These are phyloP conservation scores for Tetragonula carbonaria DNA, from an alignment of 2,888 invertebrate genomes.

Conservation along the genomic window DNA sequence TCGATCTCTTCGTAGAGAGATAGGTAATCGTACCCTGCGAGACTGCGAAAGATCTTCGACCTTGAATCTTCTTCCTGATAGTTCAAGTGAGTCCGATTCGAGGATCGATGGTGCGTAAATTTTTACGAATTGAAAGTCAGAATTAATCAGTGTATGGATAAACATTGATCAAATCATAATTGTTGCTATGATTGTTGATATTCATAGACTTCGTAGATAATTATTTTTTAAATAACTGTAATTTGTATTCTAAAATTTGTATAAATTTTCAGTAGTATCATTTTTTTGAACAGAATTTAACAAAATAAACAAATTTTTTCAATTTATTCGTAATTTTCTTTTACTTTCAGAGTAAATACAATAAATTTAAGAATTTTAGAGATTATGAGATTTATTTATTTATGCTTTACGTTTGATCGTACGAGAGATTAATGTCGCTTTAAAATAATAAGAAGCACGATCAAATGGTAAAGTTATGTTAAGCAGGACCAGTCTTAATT, in stretches of 20 bases:
- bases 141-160: slow-evolving; percentile 45
- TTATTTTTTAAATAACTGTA: neutral
- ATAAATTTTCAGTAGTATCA: neutral
- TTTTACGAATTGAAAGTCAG: slow-evolving; percentile 58
- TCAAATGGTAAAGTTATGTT: neutral
- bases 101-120: slow-evolving; percentile 45
- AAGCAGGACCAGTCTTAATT: slow-evolving; percentile 24
- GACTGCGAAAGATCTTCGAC: slow-evolving; percentile 45
- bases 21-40: slow-evolving; percentile 48
- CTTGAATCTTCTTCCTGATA: slow-evolving; percentile 59
- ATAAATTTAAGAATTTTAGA: neutral
- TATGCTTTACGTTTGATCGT: neutral
- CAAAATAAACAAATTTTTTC: neutral
- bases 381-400: neutral
- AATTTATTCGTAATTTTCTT: neutral
- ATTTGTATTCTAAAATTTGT: neutral
- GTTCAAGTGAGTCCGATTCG: slow-evolving; percentile 41
- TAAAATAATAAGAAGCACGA: neutral
- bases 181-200: neutral
- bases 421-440: neutral
- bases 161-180: slow-evolving; percentile 55
- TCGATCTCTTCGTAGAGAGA: slow-evolving; percentile 39
- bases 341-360: neutral
- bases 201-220: slow-evolving; percentile 6
- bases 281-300: neutral